Evolutionary conservation across 2,888 invertebrate species (phyloP), one percentile per base, ranked within the genome.

Genomic region (Andrena bicolor): DNA sequence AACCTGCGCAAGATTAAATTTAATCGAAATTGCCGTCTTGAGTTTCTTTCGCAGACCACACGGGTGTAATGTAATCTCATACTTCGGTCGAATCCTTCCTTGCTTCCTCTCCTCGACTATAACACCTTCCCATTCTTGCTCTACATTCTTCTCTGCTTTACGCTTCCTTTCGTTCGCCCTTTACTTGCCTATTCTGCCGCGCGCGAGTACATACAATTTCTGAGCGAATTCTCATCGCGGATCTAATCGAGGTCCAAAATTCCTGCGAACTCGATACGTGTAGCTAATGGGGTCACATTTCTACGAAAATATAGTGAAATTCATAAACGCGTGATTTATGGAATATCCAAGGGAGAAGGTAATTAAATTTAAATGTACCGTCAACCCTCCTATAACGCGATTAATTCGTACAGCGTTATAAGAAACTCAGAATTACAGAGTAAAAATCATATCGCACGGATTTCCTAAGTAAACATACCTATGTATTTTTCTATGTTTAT

Each of bases 11-110:
- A 89, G 90, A 88, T 90, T 88, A 90, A 90, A 89, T 90, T 90
- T 89, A 90, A 88, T 90, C 90, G 89, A 90, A 90, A 90, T 90
- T 90, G 89, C 89, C 90, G 88, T 89, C 90, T 90, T 90, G 90
- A 90, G 88, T 90, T 90, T 90, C 90, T 88, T 90, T 83, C 87
- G 84, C 89, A 84, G 90, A 89, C 89, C 90, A 88, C 85, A 84
- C 88, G 83, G 84, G 79, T 86, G 88, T 89, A 90, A 89, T 85
- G 89, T 90, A 90, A 90, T 89, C 86, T 86, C 90, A 88, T 90
- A 90, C 90, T 83, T 82, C 80, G 89, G 77, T 82, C 85, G 83
- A 84, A 83, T 89, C 80, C 71, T 82, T 77, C 26, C 79, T 77
- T 69, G 74, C 78, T 60, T 68, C 66, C 41, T 68, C 69, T 53